Base-by-base conservation (phyloP, 2,888 invertebrate genomes). In the Metellina segmentata region DNA sequence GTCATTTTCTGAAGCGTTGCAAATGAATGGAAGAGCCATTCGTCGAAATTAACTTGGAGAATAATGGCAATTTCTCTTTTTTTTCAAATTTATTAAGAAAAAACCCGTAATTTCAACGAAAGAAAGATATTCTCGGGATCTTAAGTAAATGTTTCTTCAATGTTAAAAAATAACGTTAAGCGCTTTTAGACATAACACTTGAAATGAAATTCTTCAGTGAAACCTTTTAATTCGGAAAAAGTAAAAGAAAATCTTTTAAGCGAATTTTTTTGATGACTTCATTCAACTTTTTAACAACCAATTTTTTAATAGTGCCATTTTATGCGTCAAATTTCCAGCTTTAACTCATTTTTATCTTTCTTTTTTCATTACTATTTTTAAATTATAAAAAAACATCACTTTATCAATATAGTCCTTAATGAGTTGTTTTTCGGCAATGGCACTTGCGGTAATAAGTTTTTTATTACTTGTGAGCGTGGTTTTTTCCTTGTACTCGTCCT, bases 381-480 rank as follows among this genome's bases (percentile, higher is more conserved):
- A 79, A 79, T 61, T 20, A 49, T 20, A 81, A 81, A 71, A n/a
- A 79, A 51, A 71, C 48, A 81, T 69, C 71, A 51, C 52, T 52
- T 82, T 49, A 82, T 82, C 82, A 71, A 71, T 72, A 71, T 51
- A 51, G 16, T 72, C 20, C 51, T 72, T 82, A 82, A 71, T 82
- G 79, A 71, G 34, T 82, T 82, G 71, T 82, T 71, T 82, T 71
- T 82, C 51, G 71, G 71, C 72, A 72, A 72, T 72, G 70, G 19
- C 82, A 71, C 71, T 82, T 82, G 51, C 20, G 51, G 52, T 51
- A 82, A 71, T 52, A 71, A 49, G 52, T 82, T 71, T 79, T 82
- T 34, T 75, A 75, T 75, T 82, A 71, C 72, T 52, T 13, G n/a
- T n/a, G 7, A 51, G 20, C 34, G 8, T 19, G 11, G 6, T n/a